These are phyloP conservation scores for Mastomys coucha DNA, from an alignment of 2,113 vertebrate genomes.

Conservation along the genomic window DNA sequence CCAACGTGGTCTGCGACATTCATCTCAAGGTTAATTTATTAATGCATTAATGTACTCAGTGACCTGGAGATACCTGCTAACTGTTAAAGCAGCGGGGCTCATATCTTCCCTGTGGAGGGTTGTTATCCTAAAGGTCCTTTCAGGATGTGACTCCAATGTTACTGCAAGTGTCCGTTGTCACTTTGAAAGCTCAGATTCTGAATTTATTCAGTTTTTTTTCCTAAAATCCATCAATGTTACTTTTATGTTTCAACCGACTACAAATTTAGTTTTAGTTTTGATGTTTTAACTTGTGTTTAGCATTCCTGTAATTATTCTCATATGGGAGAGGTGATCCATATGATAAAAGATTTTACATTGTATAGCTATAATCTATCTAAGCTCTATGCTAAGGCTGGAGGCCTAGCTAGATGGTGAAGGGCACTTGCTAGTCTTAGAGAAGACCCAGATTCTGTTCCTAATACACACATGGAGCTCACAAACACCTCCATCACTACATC, in stretches of 20 bases:
- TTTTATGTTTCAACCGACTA: neutral
- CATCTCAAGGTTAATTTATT: slow-evolving; percentile 77
- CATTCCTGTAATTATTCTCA: neutral
- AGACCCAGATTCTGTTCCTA: neutral
- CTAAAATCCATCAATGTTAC: neutral
- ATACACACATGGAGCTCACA: neutral
- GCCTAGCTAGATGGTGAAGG: neutral
- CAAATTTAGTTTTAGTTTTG: slow-evolving; percentile 28
- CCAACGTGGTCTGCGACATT: slow-evolving; percentile 58
- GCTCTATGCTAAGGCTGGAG: no score
- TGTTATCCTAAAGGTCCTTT: slow-evolving; percentile 28
- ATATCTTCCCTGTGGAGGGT: slow-evolving; percentile 50
- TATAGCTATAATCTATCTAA: no score
- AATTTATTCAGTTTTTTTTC: neutral
- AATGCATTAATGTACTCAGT: slow-evolving; percentile 71
- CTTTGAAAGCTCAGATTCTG: neutral
- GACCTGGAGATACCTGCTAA: slow-evolving; percentile 66
- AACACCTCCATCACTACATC: neutral
- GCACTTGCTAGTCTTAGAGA: neutral
- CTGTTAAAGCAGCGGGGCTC: slow-evolving; percentile 60
- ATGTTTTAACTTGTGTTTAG: neutral
- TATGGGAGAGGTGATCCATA: no score
- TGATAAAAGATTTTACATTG: no score
- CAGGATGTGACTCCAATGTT: slow-evolving; percentile 19
- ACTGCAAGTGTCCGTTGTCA: neutral